Evolutionary conservation across 2,113 vertebrate genomes (phyloP).

Genomic region (Girardinichthys multiradiatus): DNA sequence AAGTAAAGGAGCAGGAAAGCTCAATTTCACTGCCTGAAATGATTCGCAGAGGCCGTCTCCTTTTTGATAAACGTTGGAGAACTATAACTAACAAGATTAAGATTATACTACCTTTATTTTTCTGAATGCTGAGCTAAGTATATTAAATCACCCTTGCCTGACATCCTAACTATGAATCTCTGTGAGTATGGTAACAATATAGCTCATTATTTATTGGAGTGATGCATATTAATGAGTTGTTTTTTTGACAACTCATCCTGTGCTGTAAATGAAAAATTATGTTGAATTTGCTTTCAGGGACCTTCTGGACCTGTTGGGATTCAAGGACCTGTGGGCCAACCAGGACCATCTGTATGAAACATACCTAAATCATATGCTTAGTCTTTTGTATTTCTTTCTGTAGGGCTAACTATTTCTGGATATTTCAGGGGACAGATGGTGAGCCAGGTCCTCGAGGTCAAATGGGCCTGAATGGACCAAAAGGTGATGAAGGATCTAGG

Average conservation of each 20-base stretch:
- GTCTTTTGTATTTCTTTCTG: not conserved
- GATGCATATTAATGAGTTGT: slow-evolving; percentile 23
- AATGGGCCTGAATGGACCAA: slow-evolving; percentile 89
- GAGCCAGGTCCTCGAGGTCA: slow-evolving; percentile 89
- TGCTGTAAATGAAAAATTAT: slow-evolving; percentile 1
- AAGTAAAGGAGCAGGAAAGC: too few relatives aligned
- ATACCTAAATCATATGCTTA: not conserved
- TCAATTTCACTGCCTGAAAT: too few relatives aligned
- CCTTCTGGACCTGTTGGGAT: slow-evolving; percentile 86
- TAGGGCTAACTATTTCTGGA: not conserved
- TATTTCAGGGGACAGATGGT: slow-evolving; percentile 86
- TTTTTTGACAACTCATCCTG: slow-evolving; percentile 12
- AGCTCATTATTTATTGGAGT: slow-evolving; percentile 21
- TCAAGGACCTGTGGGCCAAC: slow-evolving; percentile 87
- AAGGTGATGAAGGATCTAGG: slow-evolving; percentile 89
- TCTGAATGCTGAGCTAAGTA: not conserved
- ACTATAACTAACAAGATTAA: not conserved
- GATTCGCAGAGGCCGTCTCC: too few relatives aligned
- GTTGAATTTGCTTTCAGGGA: slow-evolving; percentile 78
- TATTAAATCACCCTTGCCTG: not conserved
- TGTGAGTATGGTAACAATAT: slow-evolving; percentile 13
- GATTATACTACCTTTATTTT: not conserved
- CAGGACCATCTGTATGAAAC: slow-evolving; percentile 81
- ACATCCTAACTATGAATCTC: slow-evolving; percentile 16
- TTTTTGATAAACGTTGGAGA: too few relatives aligned